Percentiles rank a stretch among this genome's conserved stretches.
Evolutionary conservation across 2,797 vertebrate species (phyloP).

Genomic region (Semotilus atromaculatus): DNA sequence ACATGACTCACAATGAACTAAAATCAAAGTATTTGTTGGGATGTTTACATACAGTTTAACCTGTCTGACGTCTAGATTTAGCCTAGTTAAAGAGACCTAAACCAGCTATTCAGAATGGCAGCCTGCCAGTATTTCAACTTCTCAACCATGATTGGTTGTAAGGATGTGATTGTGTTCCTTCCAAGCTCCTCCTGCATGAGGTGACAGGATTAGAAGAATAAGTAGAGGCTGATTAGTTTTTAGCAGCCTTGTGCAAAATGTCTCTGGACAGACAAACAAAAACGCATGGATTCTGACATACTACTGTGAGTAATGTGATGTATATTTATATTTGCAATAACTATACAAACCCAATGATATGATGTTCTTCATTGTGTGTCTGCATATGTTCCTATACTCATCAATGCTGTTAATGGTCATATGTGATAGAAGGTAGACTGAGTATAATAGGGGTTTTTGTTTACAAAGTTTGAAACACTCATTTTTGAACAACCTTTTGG

Average conservation of each 20-base stretch:
- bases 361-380: background rate
- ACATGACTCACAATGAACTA: background rate
- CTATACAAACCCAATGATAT: background rate
- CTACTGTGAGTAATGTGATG: conserved; percentile 76
- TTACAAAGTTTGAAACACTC: background rate
- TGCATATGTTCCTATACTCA: background rate
- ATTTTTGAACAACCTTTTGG: background rate
- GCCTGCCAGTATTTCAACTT: background rate
- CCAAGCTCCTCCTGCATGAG: conserved; percentile 72
- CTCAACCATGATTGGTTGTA: conserved; percentile 65
- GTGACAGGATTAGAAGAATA: conserved; percentile 73
- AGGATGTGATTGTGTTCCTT: conserved; percentile 51
- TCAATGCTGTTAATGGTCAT: background rate
- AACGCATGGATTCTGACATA: conserved; percentile 75
- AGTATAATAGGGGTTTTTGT: background rate
- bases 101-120: conserved; percentile 58
- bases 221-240: conserved; percentile 77
- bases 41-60: background rate
- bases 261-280: conserved; percentile 62
- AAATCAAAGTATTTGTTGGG: background rate
- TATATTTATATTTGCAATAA: background rate
- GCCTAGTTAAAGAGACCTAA: conserved; percentile 40
- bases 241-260: conserved; percentile 68
- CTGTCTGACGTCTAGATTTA: conserved; percentile 45
- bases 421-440: background rate